A percentile compares a stretch with the other conserved stretches of the same genome.
Conservation (phyloP, 2,797 vertebrate species). For the Nyctalus aviator region DNA sequence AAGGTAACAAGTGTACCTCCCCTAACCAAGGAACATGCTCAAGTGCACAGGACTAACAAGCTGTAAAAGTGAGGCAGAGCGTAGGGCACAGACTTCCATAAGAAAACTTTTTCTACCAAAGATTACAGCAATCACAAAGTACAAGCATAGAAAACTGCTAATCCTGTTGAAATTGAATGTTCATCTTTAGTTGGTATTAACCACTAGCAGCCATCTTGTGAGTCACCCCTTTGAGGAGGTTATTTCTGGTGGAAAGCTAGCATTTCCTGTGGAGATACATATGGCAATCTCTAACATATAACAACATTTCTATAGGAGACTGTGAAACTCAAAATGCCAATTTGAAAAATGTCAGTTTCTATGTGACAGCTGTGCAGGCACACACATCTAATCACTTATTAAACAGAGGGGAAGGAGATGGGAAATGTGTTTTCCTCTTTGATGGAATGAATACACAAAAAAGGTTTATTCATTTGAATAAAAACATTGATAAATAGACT, state of each 20-base stretch:
- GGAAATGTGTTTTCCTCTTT: not conserved
- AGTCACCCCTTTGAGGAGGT: not conserved
- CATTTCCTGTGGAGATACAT: not conserved
- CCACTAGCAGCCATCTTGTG: not conserved
- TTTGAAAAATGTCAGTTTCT: not conserved
- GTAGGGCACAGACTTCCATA: not conserved
- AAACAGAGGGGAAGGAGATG: not conserved
- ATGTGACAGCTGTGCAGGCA: not conserved
- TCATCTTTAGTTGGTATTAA: not conserved
- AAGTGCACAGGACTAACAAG: not conserved
- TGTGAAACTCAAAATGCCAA: not conserved
- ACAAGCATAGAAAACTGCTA: not conserved
- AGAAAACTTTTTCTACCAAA: not conserved
- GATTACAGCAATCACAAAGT: not conserved
- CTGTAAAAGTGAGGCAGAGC: not conserved
- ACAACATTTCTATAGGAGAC: not conserved
- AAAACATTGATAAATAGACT: not conserved
- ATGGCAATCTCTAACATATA: not conserved
- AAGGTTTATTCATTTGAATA: not conserved
- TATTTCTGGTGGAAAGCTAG: slow-evolving; percentile 4
- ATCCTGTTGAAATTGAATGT: not conserved
- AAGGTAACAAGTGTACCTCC: not conserved
- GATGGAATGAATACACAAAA: not conserved
- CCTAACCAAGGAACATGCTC: not conserved
- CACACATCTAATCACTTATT: not conserved